phyloP scores from a whole-genome alignment of 2,797 vertebrate species.

The Phyllotis vaccarum region DNA sequence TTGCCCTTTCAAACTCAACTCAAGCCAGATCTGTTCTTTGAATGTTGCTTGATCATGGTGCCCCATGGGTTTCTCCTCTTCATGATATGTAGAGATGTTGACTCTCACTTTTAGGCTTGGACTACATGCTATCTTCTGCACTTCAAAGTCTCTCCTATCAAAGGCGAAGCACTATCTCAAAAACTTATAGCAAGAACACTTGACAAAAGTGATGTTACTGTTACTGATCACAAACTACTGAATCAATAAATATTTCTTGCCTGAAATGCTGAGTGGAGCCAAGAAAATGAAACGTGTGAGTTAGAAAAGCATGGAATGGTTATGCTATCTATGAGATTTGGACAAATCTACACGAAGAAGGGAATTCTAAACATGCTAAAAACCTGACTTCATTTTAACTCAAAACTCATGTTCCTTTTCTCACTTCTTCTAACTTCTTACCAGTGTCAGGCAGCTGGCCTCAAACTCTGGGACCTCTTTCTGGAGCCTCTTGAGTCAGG shows the following conservation, averaged over 20 bases:
- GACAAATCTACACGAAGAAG: not conserved
- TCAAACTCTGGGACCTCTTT: not conserved
- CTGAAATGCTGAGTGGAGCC: constrained; percentile 5
- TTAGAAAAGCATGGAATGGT: not conserved
- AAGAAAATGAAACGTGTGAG: not conserved
- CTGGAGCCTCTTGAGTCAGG: not conserved
- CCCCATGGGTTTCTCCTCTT: not conserved
- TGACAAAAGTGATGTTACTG: constrained; percentile 3
- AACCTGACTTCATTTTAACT: not conserved
- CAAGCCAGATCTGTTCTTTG: not conserved
- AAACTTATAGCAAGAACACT: not conserved
- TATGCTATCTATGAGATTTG: not conserved
- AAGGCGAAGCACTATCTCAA: not conserved
- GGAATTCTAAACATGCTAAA: not conserved
- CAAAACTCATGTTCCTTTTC: not conserved
- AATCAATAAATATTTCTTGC: constrained; percentile 49
- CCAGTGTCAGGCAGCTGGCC: not conserved
- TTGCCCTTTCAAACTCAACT: not conserved
- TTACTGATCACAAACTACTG: not conserved
- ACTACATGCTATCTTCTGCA: not conserved
- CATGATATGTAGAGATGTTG: not conserved
- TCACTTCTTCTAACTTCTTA: not conserved
- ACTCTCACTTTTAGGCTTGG: not conserved
- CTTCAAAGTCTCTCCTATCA: not conserved
- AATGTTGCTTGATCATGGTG: not conserved